phyloP scores from a whole-genome alignment of 2,797 vertebrate species.

The Pseudopleuronectes americanus region DNA sequence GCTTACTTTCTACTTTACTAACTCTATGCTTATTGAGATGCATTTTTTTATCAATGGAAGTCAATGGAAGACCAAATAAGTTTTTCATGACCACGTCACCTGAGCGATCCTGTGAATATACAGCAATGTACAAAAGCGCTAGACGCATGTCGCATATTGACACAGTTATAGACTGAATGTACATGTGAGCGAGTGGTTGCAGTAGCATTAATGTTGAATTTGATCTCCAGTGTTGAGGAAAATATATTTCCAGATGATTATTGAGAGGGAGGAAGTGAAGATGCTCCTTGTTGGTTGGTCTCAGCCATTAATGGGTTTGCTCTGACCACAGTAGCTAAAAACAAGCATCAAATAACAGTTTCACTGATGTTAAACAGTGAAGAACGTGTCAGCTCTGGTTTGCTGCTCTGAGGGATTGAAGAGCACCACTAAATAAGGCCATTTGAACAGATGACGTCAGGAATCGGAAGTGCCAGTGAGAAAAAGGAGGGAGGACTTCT shows the following conservation, averaged over 20 bases:
- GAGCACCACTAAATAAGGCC: constrained; percentile 76
- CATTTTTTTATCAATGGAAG: constrained; percentile 53
- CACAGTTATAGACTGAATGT: constrained; percentile 31
- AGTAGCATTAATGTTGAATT: constrained; percentile 40
- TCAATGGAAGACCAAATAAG: constrained; percentile 73
- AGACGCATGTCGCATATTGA: constrained; percentile 37
- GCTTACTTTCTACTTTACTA: constrained; percentile 51
- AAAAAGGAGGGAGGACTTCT: constrained; percentile 30
- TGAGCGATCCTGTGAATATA: constrained; percentile 56
- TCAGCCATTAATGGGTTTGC: constrained; percentile 19
- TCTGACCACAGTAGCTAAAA: constrained; percentile 18
- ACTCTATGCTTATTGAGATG: constrained; percentile 38
- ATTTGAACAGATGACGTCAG: constrained; percentile 60
- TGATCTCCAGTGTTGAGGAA: constrained; percentile 38
- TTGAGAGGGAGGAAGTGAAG: constrained; percentile 21
- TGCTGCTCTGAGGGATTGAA: constrained; percentile 55
- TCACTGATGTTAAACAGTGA: constrained; percentile 34
- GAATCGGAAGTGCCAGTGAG: constrained; percentile 37
- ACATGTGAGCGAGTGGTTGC: constrained; percentile 31
- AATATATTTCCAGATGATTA: constrained; percentile 29
- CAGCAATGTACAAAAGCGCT: constrained; percentile 60
- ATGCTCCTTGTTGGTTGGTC: constrained; percentile 34
- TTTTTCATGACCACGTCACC: constrained; percentile 49
- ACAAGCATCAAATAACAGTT: constrained; percentile 40
- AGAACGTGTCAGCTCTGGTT: constrained; percentile 32